Base-by-base conservation (phyloP, 30 jellyfish, hydroid and myxozoan genomes). In the Turritopsis rubra region DNA sequence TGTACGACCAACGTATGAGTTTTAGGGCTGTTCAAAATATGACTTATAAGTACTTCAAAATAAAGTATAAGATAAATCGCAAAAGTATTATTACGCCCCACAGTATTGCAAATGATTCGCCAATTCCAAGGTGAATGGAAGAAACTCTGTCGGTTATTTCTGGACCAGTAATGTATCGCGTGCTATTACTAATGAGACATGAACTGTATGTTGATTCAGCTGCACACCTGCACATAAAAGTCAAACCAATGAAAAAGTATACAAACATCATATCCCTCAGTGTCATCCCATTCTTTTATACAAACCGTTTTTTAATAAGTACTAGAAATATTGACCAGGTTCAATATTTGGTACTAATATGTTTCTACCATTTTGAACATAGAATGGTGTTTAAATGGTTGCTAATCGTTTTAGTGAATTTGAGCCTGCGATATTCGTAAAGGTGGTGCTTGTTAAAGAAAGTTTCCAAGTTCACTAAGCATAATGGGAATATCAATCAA, bases 121-220 rank as follows among this genome's bases (percentile, higher is more conserved):
- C 60, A 17, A 86, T 52, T 29, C 70, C 84, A 16, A 86, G 52
- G 29, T 73, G 81, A 13, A 66, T 18, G 24, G 83, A n/a, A 28
- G 80, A 26, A 24, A 79, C 26, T 5, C 73, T 24, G 18, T 19
- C 18, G 18, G 81, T 20, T 18, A 86, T 71, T 22, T 86, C 95
- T 22, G 29, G n/a, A 21, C 95, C 95, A n/a, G 90, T 30, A 52
- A 86, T 80, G 66, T 54, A 29, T 41, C 60, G 60, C 20, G 80
- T 81, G 0, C 41, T 79, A 31, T 75, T 66, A 52, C 71, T 73
- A 20, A 23, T n/a, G 30, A 24, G 71, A 66, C 91, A 73, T 1
- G n/a, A 20, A 30, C 66, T 54, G 20, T 53, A 81, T 0, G 77
- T 54, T 30, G 85, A 86, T 29, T 16, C 83, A 1, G 86, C 79